Evolutionary conservation across 2,888 invertebrate species (phyloP), one percentile per base, ranked within the genome.

Genomic region (Boloria selene): DNA sequence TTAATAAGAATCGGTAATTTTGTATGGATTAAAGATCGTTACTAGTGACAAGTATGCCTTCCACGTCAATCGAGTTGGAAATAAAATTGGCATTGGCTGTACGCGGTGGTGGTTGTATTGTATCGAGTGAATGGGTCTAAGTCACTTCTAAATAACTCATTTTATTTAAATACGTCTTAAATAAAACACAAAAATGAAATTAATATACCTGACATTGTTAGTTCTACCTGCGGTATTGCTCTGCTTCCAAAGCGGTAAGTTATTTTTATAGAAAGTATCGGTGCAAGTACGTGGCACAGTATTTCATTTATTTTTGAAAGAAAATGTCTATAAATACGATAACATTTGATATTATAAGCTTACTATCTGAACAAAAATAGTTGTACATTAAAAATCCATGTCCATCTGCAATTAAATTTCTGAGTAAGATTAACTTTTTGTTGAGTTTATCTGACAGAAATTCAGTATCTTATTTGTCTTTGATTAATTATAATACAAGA

Each of bases 141-240:
- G 83, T 81, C 82, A 79, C 70, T 78, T 79, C 74, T 53, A 74
- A 76, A 81, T 80, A 80, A 76, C 77, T 74, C 77, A 73, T 65
- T 67, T 64, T 71, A 74, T 79, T 81, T 77, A 80, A 73, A 73
- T 77, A 77, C 74, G 73, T 74, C 74, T 71, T 73, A 68, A 72
- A 72, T 74, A 68, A 74, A 72, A 74, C 75, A 74, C 79, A 74
- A 93, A 86, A 84, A 96, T 96, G 96, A 96, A 94, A 88, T 92
- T 94, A 78, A 89, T 95, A 77, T 93, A 94, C 83, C 85, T 96
- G 77, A 79, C 85, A 61, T 80, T 96, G 64, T 79, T 96, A 78
- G 94, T 95, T 75, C 87, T 96, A 72, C 96, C 96, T 75, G 94
- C 95, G 44, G 93, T 95, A 54, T 93, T 96, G 73, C 93, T 95